These are phyloP conservation scores for Koerneria pararmatus DNA, from an alignment of 2,888 invertebrate genomes.

Conservation along the genomic window DNA sequence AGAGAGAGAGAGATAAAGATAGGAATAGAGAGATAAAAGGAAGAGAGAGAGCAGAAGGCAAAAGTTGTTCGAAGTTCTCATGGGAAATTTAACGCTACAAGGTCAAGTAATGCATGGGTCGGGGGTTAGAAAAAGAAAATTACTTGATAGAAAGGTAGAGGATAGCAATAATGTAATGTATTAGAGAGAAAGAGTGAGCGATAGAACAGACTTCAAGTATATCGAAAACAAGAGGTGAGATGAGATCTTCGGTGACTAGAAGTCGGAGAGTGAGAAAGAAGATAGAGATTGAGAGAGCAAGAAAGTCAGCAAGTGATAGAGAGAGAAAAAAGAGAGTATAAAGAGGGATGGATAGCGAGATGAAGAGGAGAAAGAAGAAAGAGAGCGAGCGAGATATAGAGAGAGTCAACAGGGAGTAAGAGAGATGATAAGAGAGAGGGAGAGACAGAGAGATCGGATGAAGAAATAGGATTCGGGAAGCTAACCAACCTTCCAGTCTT, in stretches of 20 bases:
- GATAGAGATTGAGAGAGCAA: background rate
- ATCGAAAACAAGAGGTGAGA: no score
- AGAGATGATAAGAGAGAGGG: slow-evolving; percentile 10
- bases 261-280: background rate
- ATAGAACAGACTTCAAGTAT: no score
- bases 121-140: no score
- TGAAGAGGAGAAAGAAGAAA: background rate
- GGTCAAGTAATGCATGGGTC: no score
- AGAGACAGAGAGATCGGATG: background rate
- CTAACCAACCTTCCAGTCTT: no score
- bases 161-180: background rate
- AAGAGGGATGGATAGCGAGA: background rate
- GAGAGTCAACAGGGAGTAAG: background rate
- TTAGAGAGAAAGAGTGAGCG: background rate
- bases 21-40: no score
- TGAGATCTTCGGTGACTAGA: background rate
- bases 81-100: no score
- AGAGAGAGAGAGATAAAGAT: no score
- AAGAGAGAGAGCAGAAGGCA: background rate
- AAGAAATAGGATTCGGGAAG: background rate
- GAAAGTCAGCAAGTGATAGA: slow-evolving; percentile 11
- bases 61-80: no score
- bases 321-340: background rate
- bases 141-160: no score
- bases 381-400: background rate